Evolutionary conservation across 30 jellyfish, hydroid and myxozoan genomes (phyloP).

Genomic region (Aurelia aurita complex sp. Pacific): DNA sequence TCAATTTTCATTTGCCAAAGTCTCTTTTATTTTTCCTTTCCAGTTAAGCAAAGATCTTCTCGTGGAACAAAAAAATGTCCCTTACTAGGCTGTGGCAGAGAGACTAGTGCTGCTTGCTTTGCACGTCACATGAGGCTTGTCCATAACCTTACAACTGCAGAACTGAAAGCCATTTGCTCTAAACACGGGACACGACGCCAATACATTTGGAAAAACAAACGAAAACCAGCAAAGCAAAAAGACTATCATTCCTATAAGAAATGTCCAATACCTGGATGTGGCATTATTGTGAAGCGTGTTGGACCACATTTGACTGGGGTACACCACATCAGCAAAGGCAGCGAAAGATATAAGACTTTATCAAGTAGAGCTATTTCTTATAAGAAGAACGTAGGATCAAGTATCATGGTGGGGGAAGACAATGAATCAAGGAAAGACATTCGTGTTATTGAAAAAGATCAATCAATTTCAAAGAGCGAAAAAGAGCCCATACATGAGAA

Average conservation of each 20-base stretch:
- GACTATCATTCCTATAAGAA: background rate
- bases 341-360: background rate
- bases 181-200: conserved; percentile 1
- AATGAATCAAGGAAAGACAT: background rate
- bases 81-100: background rate
- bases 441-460: background rate
- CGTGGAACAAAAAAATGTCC: background rate
- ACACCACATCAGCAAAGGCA: background rate
- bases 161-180: background rate
- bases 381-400: background rate
- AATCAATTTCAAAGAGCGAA: background rate
- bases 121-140: conserved; percentile 7
- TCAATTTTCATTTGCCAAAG: background rate
- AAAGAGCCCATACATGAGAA: background rate
- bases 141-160: background rate
- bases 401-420: background rate
- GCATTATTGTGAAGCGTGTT: background rate
- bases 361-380: background rate
- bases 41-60: background rate
- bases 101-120: background rate
- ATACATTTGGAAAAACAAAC: background rate
- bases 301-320: background rate
- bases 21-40: background rate
- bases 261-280: conserved; percentile 1
- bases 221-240: background rate